Evolutionary conservation across 1,140 invertebrate genomes (phyloP).

Genomic region (Protaetia brevitarsis): DNA sequence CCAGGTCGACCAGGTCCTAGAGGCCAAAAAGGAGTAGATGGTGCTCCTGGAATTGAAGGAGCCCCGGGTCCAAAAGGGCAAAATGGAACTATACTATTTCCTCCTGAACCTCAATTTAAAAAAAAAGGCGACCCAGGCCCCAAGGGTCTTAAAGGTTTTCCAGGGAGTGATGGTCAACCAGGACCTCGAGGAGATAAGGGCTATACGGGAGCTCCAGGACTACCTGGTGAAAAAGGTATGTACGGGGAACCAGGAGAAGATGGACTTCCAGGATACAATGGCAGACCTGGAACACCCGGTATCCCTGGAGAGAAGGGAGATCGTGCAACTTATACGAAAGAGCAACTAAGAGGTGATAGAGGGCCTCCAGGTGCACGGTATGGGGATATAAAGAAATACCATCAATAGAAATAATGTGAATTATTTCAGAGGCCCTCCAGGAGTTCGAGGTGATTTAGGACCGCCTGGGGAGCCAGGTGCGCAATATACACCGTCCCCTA

Average conservation of each 20-base stretch:
- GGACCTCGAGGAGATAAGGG: constrained; percentile 52
- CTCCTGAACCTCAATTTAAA: no score
- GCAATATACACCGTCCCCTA: constrained; percentile 26
- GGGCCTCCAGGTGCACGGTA: constrained; percentile 44
- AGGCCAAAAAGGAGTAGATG: constrained; percentile 53
- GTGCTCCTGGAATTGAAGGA: constrained; percentile 53
- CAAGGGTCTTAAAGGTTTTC: constrained; percentile 45
- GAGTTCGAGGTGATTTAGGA: constrained; percentile 48
- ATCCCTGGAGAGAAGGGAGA: constrained; percentile 56
- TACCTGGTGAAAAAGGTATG: constrained; percentile 58
- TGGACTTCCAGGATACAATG: constrained; percentile 53
- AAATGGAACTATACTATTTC: constrained; percentile 40
- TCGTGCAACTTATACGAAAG: constrained; percentile 48
- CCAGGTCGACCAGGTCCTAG: constrained; percentile 60
- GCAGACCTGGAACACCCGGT: constrained; percentile 55
- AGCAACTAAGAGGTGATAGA: constrained; percentile 50
- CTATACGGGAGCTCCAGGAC: constrained; percentile 44
- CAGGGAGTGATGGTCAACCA: constrained; percentile 51
- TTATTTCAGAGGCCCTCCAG: constrained; percentile 38
- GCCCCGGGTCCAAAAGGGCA: constrained; percentile 41
- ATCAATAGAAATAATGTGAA: not conserved
- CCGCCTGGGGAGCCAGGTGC: constrained; percentile 37
- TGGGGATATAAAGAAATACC: constrained; percentile 24
- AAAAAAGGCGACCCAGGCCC: constrained; percentile 19
- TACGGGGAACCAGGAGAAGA: constrained; percentile 52